A percentile compares a stretch with the other conserved stretches of the same genome.
These are phyloP conservation scores for Tychaedon coryphoeus DNA, from an alignment of 2,113 vertebrate genomes.

Conservation along the genomic window DNA sequence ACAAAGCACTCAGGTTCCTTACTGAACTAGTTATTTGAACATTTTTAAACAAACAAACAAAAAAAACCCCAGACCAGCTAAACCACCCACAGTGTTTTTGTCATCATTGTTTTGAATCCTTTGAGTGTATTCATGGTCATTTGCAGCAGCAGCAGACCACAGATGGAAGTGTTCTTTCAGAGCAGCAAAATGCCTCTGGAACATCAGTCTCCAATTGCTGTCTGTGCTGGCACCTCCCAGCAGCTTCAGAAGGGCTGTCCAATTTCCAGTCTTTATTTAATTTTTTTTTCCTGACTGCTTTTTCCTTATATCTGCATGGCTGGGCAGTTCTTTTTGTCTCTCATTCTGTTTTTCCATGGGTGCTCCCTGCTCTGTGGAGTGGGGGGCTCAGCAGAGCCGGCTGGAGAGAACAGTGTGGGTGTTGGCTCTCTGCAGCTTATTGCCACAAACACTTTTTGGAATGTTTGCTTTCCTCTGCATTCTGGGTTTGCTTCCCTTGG, in stretches of 20 bases:
- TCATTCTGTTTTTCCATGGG: accelerated
- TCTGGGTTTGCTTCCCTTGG: neutral
- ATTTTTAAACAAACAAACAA: neutral
- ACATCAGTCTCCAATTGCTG: accelerated
- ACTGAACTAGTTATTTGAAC: neutral
- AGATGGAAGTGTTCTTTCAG: neutral
- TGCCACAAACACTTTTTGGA: neutral
- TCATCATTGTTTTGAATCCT: neutral
- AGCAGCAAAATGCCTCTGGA: neutral
- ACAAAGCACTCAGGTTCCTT: neutral
- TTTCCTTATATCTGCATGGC: neutral
- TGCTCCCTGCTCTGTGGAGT: neutral
- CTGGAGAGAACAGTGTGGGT: neutral
- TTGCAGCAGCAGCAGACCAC: neutral
- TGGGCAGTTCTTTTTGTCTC: neutral
- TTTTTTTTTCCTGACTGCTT: neutral
- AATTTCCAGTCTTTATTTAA: neutral
- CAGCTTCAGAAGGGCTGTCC: neutral
- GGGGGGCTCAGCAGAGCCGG: neutral
- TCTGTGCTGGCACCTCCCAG: neutral
- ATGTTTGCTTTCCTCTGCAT: neutral
- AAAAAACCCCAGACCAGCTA: neutral
- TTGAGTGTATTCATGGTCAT: neutral
- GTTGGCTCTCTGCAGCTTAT: neutral
- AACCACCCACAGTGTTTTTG: neutral